Percentiles rank a stretch among this genome's conserved stretches.
phyloP scores from a whole-genome alignment of 2,113 vertebrate genomes.

The Barbus barbus region DNA sequence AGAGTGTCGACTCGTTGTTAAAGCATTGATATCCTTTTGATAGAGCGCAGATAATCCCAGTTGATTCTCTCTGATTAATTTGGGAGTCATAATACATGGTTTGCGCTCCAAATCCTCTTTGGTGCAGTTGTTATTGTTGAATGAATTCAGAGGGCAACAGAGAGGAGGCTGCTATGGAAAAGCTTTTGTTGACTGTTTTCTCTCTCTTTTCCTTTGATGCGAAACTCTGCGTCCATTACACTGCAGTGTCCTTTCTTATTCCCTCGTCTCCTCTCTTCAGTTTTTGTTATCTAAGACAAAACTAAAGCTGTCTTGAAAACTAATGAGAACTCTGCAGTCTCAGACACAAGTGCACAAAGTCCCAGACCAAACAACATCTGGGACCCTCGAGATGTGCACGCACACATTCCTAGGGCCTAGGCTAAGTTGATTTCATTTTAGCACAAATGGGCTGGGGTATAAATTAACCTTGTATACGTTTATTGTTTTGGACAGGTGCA shows the following conservation, averaged over 20 bases:
- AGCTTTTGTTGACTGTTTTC: constrained; percentile 40
- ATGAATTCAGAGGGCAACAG: constrained; percentile 48
- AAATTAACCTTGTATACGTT: constrained; percentile 70
- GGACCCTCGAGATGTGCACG: constrained; percentile 23
- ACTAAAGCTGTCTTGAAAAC: constrained; percentile 55
- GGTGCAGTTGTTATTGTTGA: constrained; percentile 62
- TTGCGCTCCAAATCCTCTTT: constrained; percentile 70
- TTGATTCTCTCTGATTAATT: constrained; percentile 73
- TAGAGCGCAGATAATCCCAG: constrained; percentile 67
- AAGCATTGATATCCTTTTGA: constrained; percentile 73
- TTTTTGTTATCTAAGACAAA: constrained; percentile 61
- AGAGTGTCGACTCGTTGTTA: constrained; percentile 59
- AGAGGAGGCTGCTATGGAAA: constrained; percentile 56
- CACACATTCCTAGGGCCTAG: constrained; percentile 47
- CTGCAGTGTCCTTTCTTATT: constrained; percentile 55
- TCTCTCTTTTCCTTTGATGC: constrained; percentile 51
- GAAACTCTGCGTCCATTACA: constrained; percentile 37
- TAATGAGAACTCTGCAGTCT: constrained; percentile 55
- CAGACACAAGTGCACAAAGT: constrained; percentile 8
- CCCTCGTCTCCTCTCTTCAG: constrained; percentile 9
- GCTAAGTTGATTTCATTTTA: constrained; percentile 52
- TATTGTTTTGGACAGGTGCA: constrained; percentile 73
- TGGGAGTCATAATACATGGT: constrained; percentile 66
- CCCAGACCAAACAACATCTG: constrained; percentile 47
- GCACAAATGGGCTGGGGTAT: constrained; percentile 65